Conservation (phyloP, 2,888 invertebrate genomes). For the Acleris holmiana region DNA sequence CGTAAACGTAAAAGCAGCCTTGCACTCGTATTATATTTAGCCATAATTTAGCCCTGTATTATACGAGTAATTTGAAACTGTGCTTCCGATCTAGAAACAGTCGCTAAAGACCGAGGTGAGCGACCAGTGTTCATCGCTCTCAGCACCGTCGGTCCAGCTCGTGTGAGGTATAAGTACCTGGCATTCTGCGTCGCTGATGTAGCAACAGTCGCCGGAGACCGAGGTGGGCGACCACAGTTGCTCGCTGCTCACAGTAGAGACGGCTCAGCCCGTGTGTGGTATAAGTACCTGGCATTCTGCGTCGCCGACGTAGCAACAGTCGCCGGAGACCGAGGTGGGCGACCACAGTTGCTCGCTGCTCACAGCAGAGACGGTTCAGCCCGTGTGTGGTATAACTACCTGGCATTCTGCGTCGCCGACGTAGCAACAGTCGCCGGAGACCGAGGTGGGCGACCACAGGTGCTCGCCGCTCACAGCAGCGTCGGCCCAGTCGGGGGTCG, state of each 20-base stretch:
- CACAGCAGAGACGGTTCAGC: constrained; percentile 92
- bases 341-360: constrained; percentile 98
- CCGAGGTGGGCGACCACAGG: constrained; percentile 95
- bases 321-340: constrained; percentile 95
- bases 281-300: constrained; percentile 60
- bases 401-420: constrained; percentile 94
- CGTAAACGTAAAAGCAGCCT: no score
- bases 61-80: constrained; percentile 62
- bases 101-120: constrained; percentile 92
- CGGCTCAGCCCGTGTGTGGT: constrained; percentile 88
- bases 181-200: constrained; percentile 90
- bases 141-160: constrained; percentile 94
- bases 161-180: no score
- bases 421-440: constrained; percentile 97
- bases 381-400: constrained; percentile 68
- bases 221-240: constrained; percentile 97
- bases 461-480: constrained; percentile 95
- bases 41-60: no score
- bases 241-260: constrained; percentile 94
- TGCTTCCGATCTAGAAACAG: constrained; percentile 95
- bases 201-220: constrained; percentile 97
- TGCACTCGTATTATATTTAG: no score
- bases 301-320: constrained; percentile 96
- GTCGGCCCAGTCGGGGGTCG: constrained; percentile 95
- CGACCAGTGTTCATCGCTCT: constrained; percentile 91